A percentile compares a stretch with the other conserved stretches of the same genome.
phyloP scores from a whole-genome alignment of 1,140 invertebrate genomes.

The Lepidotrigona ventralis region DNA sequence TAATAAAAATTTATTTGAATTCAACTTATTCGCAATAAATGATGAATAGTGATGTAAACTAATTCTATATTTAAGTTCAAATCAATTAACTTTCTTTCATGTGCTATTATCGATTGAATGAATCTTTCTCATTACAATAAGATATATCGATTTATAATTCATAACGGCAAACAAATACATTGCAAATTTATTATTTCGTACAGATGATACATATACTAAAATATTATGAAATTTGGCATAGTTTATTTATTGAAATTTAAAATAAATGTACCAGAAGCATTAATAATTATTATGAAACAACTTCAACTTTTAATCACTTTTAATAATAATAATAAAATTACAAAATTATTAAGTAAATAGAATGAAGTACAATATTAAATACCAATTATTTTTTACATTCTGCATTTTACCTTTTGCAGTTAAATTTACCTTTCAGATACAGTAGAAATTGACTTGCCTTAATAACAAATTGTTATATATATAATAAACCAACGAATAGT shows the following conservation, averaged over 20 bases:
- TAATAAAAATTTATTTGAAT: not conserved
- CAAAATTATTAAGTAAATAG: not conserved
- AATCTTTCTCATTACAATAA: not conserved
- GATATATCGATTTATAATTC: no score
- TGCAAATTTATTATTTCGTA: not conserved
- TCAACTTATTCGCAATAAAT: not conserved
- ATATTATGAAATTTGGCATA: not conserved
- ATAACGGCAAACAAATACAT: not conserved
- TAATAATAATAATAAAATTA: not conserved
- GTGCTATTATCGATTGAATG: not conserved
- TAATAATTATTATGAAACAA: not conserved
- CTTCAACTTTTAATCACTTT: not conserved
- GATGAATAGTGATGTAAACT: not conserved
- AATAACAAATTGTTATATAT: not conserved
- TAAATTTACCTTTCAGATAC: conserved; percentile 15
- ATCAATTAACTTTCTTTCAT: not conserved
- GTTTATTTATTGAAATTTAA: not conserved
- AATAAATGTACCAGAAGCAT: not conserved
- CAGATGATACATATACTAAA: not conserved
- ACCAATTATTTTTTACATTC: conserved; percentile 25
- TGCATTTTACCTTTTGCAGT: not conserved
- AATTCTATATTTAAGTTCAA: conserved; percentile 16
- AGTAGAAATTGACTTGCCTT: not conserved
- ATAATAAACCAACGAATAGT: not conserved
- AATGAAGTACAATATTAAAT: not conserved